Evolutionary conservation across 2,888 invertebrate species (phyloP), one percentile per base, ranked within the genome.

Genomic region (Caenorhabditis sp.): DNA sequence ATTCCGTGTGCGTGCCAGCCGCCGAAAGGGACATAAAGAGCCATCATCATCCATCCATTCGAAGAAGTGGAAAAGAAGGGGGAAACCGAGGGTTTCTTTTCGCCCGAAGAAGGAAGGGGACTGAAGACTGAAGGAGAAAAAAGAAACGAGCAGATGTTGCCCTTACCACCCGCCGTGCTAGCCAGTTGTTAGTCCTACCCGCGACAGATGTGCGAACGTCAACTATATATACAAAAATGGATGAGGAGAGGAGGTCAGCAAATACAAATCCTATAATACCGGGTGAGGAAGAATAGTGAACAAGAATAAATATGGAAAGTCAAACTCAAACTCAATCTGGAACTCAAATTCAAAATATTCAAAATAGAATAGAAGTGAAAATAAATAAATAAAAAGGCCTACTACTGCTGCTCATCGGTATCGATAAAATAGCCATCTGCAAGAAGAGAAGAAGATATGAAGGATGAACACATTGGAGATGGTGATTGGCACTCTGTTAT

Each of bases 401-500:
- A n/a, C 24, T 53, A 64, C 68, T 76, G 56, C 64, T 65, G 72
- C 35, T 64, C 70, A 18, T 82, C 82, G 20, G 62, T 55, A 20
- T 82, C 82, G 13, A 82, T 68, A 32, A 79, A 82, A 65, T 78
- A 77, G 32, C 71, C 69, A 40, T 82, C 82, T n/a, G 69, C 60
- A 35, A 72, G 37, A 18, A 68, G 68, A 53, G 78, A 82, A 37
- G 82, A 82, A n/a, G 64, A 67, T 55, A 82, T 69, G 51, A 82
- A 82, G 13, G 82, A 56, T 22, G 82, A 82, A 60, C 82, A 82
- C 24, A 79, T 20, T 18, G 60, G 15, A 18, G 67, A 51, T n/a
- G 64, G 51, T 55, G 78, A 62, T 69, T 58, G 64, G 60, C 88
- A 88, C 37, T 86, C 84, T 20, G 74, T 83, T 6, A 83, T 78